Evolutionary conservation across 2,888 invertebrate species (phyloP).

Genomic region (Lithophane semibrunnea): DNA sequence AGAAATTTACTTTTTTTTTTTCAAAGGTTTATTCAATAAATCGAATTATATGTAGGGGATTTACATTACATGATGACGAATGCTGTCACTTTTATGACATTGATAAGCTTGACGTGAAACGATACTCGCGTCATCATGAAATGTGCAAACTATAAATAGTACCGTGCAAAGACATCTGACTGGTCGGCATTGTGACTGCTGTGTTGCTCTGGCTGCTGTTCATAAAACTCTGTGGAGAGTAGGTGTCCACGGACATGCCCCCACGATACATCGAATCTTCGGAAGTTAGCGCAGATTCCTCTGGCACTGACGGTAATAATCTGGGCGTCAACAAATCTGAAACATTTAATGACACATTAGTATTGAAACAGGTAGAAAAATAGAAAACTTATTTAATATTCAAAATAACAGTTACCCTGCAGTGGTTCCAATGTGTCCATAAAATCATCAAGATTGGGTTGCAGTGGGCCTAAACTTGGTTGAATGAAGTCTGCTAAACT

Average conservation of each 20-base stretch:
- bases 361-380: not conserved
- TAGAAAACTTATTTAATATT: not conserved
- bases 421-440: constrained; percentile 97
- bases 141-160: constrained; percentile 34
- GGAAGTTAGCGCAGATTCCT: constrained; percentile 87
- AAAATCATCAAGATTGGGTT: constrained; percentile 98
- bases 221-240: constrained; percentile 80
- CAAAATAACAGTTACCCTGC: constrained; percentile 91
- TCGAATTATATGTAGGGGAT: not conserved
- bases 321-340: constrained; percentile 86
- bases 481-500: constrained; percentile 99
- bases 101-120: constrained; percentile 24
- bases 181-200: constrained; percentile 84
- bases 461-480: constrained; percentile 98
- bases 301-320: constrained; percentile 90
- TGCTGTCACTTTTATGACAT: constrained; percentile 17
- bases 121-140: not conserved
- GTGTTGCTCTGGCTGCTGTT: constrained; percentile 73
- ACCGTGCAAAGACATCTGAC: constrained; percentile 88
- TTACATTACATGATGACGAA: constrained; percentile 16
- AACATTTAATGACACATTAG: constrained; percentile 48
- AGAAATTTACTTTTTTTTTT: not conserved
- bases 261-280: constrained; percentile 89
- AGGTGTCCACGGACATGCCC: constrained; percentile 85
- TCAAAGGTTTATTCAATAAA: not conserved